Evolutionary conservation across 2,797 vertebrate genomes (phyloP), one percentile per base, ranked within the genome.

Genomic region (Peromyscus melanophrys): DNA sequence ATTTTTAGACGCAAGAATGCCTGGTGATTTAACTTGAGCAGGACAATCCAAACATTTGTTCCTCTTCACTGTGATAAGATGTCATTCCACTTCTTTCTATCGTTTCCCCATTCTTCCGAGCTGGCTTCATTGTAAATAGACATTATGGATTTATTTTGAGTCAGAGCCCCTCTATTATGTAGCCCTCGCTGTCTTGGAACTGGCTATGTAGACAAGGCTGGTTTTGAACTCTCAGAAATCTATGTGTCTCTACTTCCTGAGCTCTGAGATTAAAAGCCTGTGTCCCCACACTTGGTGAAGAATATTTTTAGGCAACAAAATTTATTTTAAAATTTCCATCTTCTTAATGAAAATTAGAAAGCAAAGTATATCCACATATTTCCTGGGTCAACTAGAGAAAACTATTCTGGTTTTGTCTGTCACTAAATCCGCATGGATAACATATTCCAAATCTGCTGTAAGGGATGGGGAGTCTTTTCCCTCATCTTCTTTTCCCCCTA

Each of bases 1-100:
- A 97, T 95, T 97, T 98, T 97, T 97, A 97, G 97, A 96, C 81
- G 61, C 69, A 81, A 91, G 90, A 81, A 77, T 59, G 69, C 87
- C 59, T 92, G 69, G 86, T 16, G 46, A 65, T 84, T 92, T 92
- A 55, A 92, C 61, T 94, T 59, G 91, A 95, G 78, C 61, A 89
- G 57, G 19, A 52, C 76, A 69, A 59, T 67, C 92, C 49, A 90
- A 96, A 69, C 89, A 94, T 90, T 89, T 89, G 91, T 89, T 92
- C 82, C 82, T 61, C 94, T 97, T 96, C 12, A 65, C 71, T 55
- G 57, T 84, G 89, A 89, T 93, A 95, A 97, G 85, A 81, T 82
- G n/a, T 49, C 89, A 67, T 69, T 85, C 63, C 71, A 23, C 90
- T 92, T 73, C 71, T 75, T 87, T n/a, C 59, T 73, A 34, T 69